Base-by-base conservation (phyloP, 30 jellyfish, hydroid and myxozoan genomes). In the Chironex yamaguchii region DNA sequence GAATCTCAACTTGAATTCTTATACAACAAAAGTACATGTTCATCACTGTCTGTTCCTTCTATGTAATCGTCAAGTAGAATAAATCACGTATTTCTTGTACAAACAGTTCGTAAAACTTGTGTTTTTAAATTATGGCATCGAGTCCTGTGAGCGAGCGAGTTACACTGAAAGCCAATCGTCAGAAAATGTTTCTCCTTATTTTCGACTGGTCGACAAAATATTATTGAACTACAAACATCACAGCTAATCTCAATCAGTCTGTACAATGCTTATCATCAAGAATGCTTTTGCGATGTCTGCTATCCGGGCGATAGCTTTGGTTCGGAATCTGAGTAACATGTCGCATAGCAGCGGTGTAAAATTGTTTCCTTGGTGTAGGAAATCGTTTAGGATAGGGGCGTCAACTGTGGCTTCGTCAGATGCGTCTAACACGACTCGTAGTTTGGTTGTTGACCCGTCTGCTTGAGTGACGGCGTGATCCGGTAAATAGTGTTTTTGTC, bases 281-380 rank as follows among this genome's bases (percentile, higher is more conserved):
- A 70, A 70, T 14, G 79, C 84, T 32, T 70, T 70, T 70, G 30
- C 84, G 14, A 70, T 26, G 42, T 70, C 84, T 3, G 84, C 84
- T 26, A 29, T 25, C 12, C 30, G 24, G 21, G 79, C 84, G 34
- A 20, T 32, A 2, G 24, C 67, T 14, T 28, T 27, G 11, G 72
- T 28, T 2, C 84, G 84, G 32, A 22, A 70, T 28, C 84, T n/a
- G 25, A 58, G 22, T 23, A 67, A 31, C 9, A 67, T 29, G 23
- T 67, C 26, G 12, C 6, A 67, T 11, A 67, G 71, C 71, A 67
- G 23, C 11, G 68, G 68, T 67, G n/a, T 12, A 11, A 67, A 23
- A 9, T 31, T 4, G 21, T 9, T 4, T 29, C 81, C 81, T n/a
- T 26, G 11, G 70, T 67, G 29, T n/a, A 67, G n/a, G 20, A 12